Percentiles rank a stretch among this genome's conserved stretches.
These are phyloP conservation scores for Acleris literana DNA, from an alignment of 2,888 invertebrate species.

Conservation along the genomic window DNA sequence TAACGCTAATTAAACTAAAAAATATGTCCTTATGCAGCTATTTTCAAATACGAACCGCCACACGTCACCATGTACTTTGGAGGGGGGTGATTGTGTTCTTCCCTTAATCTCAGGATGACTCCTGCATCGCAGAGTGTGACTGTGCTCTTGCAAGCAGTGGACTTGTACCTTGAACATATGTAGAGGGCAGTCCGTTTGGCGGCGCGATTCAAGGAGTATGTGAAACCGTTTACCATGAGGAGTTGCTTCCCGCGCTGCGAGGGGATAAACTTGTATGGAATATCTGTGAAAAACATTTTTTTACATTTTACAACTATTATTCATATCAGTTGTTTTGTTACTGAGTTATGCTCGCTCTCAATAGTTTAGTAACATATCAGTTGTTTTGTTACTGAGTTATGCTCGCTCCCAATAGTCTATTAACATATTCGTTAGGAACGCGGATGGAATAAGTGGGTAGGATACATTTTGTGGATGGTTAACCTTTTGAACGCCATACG, in stretches of 20 bases:
- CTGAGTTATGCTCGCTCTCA: no score
- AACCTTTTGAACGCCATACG: no score
- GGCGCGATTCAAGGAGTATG: slow-evolving; percentile 22
- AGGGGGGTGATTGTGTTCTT: slow-evolving; percentile 24
- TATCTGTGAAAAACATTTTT: slow-evolving; percentile 8
- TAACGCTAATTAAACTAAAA: no score
- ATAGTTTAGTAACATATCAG: no score
- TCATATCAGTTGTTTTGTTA: no score
- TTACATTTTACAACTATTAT: background rate
- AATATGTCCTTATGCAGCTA: slow-evolving; percentile 30
- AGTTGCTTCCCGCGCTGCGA: slow-evolving; percentile 21
- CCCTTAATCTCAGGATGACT: slow-evolving; percentile 5
- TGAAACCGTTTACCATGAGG: slow-evolving; percentile 28
- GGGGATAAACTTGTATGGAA: slow-evolving; percentile 23
- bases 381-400: no score
- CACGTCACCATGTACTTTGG: slow-evolving; percentile 22
- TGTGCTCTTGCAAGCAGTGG: slow-evolving; percentile 14
- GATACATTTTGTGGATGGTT: no score
- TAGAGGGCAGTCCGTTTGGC: slow-evolving; percentile 5
- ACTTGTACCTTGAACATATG: slow-evolving; percentile 29
- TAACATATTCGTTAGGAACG: no score
- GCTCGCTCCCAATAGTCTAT: no score
- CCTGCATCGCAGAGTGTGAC: slow-evolving; percentile 16
- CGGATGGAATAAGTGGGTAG: no score
- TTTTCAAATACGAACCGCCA: slow-evolving; percentile 33